phyloP scores from a whole-genome alignment of 2,888 invertebrate genomes.

The Caenorhabditis parvicauda region DNA sequence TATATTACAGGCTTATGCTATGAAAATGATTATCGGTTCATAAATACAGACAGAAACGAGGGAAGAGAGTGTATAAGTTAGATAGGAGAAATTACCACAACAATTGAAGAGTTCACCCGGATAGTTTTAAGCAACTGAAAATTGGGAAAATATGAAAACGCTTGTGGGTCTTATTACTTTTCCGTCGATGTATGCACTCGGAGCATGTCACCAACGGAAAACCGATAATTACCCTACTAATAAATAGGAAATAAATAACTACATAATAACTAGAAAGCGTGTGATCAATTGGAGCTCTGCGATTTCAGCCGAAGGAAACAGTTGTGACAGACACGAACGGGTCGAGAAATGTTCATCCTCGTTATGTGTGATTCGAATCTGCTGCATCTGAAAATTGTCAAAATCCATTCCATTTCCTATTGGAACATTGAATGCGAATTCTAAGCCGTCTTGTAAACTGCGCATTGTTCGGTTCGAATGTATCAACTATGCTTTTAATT shows the following conservation, averaged over 20 bases:
- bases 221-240: background rate
- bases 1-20: too few species aligned
- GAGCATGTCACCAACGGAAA: background rate
- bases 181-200: too few species aligned
- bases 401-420: background rate
- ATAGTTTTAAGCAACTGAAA: too few species aligned
- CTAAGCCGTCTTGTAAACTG: background rate
- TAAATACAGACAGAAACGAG: too few species aligned
- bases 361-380: constrained; percentile 94
- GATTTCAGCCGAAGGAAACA: constrained; percentile 71
- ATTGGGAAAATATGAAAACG: too few species aligned
- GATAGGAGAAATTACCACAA: too few species aligned
- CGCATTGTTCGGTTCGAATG: background rate
- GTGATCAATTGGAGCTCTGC: constrained; percentile 6
- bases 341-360: constrained; percentile 84
- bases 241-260: background rate
- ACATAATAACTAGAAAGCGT: background rate
- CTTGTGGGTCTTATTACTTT: too few species aligned
- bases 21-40: too few species aligned
- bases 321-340: constrained; percentile 90
- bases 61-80: too few species aligned
- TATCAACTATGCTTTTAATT: background rate
- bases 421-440: background rate
- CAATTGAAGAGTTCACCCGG: too few species aligned
- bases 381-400: constrained; percentile 73